These are phyloP conservation scores for Nothocercus nigrocapillus DNA, from an alignment of 2,113 vertebrate genomes.

Conservation along the genomic window DNA sequence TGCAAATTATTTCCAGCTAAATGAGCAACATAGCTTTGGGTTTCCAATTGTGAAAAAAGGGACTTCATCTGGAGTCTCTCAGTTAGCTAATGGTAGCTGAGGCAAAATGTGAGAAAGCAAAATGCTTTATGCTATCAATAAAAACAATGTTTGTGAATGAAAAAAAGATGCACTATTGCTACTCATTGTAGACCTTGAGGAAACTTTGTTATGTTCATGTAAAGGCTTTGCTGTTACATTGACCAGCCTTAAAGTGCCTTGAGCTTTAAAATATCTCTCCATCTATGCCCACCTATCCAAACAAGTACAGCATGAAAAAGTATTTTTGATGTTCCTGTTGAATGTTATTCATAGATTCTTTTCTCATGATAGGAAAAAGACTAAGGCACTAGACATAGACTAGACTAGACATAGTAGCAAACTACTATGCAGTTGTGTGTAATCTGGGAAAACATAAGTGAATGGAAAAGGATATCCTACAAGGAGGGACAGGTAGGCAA, in stretches of 20 bases:
- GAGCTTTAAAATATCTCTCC: not conserved
- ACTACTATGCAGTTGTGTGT: not conserved
- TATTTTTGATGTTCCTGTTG: not conserved
- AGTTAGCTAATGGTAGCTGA: not conserved
- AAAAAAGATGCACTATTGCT: not conserved
- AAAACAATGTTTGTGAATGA: not conserved
- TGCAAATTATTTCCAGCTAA: not conserved
- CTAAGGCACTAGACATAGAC: not conserved
- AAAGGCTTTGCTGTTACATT: not conserved
- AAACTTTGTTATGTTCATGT: not conserved
- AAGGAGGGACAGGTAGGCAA: not conserved
- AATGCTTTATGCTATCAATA: not conserved
- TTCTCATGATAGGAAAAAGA: not conserved
- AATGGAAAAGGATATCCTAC: not conserved
- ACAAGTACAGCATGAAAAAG: not conserved
- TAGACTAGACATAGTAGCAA: not conserved
- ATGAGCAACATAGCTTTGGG: not conserved
- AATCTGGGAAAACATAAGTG: not conserved
- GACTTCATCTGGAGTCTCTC: not conserved
- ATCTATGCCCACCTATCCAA: not conserved
- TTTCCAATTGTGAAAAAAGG: not conserved
- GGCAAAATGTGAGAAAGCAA: not conserved
- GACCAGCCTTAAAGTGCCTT: not conserved
- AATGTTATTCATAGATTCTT: not conserved
- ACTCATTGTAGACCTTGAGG: not conserved